Percentiles rank a stretch among this genome's conserved stretches.
Conservation (phyloP, 2,888 invertebrate species). For the Ephialtes manifestator region DNA sequence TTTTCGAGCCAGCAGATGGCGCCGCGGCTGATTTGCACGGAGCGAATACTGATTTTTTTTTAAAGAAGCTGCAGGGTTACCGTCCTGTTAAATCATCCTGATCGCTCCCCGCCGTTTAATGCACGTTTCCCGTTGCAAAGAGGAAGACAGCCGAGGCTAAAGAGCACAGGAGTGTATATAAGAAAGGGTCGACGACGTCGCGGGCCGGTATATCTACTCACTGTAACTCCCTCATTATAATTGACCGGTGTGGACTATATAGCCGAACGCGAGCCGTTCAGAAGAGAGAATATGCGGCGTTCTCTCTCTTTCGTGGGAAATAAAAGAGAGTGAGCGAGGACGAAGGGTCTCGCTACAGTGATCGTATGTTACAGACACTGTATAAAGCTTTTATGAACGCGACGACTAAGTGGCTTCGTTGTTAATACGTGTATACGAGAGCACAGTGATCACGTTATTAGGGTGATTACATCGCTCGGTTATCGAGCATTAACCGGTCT, state of each 20-base stretch:
- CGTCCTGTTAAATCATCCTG: constrained; percentile 23
- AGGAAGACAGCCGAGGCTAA: constrained; percentile 30
- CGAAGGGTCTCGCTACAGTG: constrained; percentile 62
- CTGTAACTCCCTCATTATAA: constrained; percentile 66
- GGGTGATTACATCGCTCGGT: constrained; percentile 72
- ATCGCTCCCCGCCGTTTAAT: constrained; percentile 21
- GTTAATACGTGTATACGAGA: constrained; percentile 53
- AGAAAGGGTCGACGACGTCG: constrained; percentile 59
- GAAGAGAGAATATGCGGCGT: constrained; percentile 36
- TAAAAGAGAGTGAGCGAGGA: constrained; percentile 49
- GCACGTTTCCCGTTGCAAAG: constrained; percentile 18
- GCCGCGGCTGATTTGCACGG: too few relatives aligned
- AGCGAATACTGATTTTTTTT: too few relatives aligned
- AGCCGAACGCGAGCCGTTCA: constrained; percentile 39
- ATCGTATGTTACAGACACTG: constrained; percentile 38
- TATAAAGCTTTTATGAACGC: constrained; percentile 60
- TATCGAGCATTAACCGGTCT: constrained; percentile 62
- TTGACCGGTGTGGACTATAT: constrained; percentile 55
- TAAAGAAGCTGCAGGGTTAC: constrained; percentile 7
- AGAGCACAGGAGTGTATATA: constrained; percentile 50
- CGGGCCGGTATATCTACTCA: constrained; percentile 47
- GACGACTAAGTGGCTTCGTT: constrained; percentile 66
- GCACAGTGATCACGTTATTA: constrained; percentile 73
- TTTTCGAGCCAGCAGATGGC: too few relatives aligned
- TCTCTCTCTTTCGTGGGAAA: constrained; percentile 65